Evolutionary conservation across 2,113 vertebrate genomes (phyloP), one percentile per base, ranked within the genome.

Genomic region (Lynx canadensis): DNA sequence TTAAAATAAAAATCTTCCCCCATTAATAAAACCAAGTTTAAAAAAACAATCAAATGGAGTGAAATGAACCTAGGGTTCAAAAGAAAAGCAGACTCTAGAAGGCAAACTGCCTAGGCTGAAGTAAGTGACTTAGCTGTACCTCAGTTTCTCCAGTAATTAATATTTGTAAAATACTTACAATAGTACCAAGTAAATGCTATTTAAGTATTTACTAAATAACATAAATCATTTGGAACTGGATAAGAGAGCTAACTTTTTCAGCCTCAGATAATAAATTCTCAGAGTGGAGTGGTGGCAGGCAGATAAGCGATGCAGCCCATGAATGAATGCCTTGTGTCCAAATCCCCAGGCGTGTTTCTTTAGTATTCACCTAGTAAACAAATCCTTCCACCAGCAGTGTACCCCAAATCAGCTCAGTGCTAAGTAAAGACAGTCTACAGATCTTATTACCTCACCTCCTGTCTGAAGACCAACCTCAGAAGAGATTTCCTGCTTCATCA

Each of bases 401-500:
- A 91, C 29, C 31, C 80, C 55, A 86, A 76, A 82, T 73, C 83
- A 96, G 89, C 74, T 95, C 82, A 60, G 15, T 60, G 79, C 52
- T 85, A 92, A 66, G 82, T 69, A 93, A 93, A 95, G 41, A 87
- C 65, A 92, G 21, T 65, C 87, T 80, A 65, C 25, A 95, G 50
- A 87, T 94, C 50, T 66, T 68, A 94, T 38, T 81, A 97, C 71
- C 83, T 97, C 87, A 97, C 68, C 83, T 96, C 71, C 91, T 29
- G 48, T 86, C 18, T 86, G 18, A 94, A 84, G 27, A 31, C 60
- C 82, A 97, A 97, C 79, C 78, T 94, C 93, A 93, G 81, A 91
- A 93, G 74, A 94, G 85, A 97, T 86, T 97, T 97, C 96, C 93
- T 95, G 83, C 57, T 96, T 97, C 80, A 82, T 96, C 65, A 90